Evolutionary conservation across 1,140 invertebrate genomes (phyloP).

Genomic region (Sesamia nonagrioides): DNA sequence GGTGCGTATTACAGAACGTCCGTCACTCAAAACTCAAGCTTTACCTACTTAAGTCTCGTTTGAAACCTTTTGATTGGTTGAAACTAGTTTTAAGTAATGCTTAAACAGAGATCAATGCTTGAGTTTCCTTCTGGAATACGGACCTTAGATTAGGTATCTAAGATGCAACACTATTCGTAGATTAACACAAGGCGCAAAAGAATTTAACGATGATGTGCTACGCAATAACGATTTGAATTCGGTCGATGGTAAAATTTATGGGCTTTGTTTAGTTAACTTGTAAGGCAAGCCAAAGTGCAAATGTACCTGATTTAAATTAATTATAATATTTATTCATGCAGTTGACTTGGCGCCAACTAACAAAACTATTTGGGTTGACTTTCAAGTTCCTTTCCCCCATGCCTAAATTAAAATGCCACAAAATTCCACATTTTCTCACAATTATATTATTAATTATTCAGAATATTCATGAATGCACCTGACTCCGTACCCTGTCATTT

Average conservation of each 20-base stretch:
- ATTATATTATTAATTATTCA: slow-evolving; percentile 52
- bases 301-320: background rate
- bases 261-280: background rate
- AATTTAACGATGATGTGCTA: no score
- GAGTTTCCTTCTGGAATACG: no score
- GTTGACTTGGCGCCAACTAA: background rate
- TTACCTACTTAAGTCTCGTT: no score
- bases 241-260: no score
- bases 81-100: no score
- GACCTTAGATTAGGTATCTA: no score
- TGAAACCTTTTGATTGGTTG: no score
- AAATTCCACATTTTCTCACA: slow-evolving; percentile 37
- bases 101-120: no score
- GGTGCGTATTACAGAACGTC: no score
- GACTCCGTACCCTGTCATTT: slow-evolving; percentile 65
- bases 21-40: no score
- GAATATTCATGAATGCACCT: slow-evolving; percentile 76
- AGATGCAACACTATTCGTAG: background rate
- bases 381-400: slow-evolving; percentile 1
- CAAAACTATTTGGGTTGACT: background rate
- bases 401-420: slow-evolving; percentile 3
- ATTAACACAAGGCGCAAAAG: background rate
- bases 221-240: no score
- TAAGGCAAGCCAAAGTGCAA: background rate
- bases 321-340: background rate